These are phyloP conservation scores for Macrosiphum euphorbiae DNA, from an alignment of 2,888 invertebrate species.

Conservation along the genomic window DNA sequence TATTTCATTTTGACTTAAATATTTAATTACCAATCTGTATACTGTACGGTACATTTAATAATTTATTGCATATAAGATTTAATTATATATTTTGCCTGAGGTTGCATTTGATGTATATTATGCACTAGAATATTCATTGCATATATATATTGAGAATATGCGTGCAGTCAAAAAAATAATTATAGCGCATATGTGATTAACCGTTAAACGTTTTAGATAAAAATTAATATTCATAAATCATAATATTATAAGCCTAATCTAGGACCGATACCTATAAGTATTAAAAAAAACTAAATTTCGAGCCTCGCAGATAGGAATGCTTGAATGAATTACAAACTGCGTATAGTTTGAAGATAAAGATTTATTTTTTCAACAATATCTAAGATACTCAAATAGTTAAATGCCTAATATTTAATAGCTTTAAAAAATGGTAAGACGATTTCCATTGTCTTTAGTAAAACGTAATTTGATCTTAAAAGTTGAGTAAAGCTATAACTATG, in stretches of 20 bases:
- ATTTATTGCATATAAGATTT: constrained; percentile 5
- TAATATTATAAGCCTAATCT: not conserved
- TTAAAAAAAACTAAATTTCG: not conserved
- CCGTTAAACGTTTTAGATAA: not conserved
- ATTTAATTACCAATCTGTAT: constrained; percentile 14
- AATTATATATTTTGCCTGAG: not conserved
- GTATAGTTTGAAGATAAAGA: not conserved
- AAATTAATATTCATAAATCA: constrained; percentile 20
- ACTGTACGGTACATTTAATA: not conserved
- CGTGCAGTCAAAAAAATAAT: not conserved
- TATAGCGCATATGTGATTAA: not conserved
- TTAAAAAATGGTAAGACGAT: not conserved
- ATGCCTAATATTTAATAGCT: not conserved
- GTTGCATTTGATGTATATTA: not conserved
- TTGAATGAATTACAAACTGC: not conserved
- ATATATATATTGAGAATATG: not conserved
- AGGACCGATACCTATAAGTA: not conserved
- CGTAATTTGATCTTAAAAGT: not conserved
- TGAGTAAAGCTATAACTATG: not conserved
- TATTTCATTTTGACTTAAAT: not conserved
- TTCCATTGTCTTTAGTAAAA: not conserved
- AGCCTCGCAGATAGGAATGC: not conserved
- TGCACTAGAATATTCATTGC: not conserved
- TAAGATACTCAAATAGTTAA: not conserved
- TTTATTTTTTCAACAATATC: not conserved